Base-by-base conservation (phyloP, 1,140 invertebrate genomes). In the Trinorchestia longiramus region DNA sequence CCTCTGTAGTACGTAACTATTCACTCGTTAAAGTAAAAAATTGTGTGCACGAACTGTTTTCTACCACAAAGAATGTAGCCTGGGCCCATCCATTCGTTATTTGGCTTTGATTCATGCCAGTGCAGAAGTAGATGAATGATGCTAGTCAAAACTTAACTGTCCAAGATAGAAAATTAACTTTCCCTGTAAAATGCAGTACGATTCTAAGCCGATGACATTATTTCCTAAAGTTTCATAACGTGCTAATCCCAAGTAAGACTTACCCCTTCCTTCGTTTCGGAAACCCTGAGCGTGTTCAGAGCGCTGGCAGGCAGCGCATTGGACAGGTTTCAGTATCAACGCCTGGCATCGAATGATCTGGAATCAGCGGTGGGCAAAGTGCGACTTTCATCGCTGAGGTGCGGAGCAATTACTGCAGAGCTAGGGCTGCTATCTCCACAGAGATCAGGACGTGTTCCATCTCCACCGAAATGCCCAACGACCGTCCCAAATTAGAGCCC, bases 251-350 rank as follows among this genome's bases (percentile, higher is more conserved):
- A 77, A 77, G 28, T 77, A 77, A 11, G 62, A 77, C 1, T 77
- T 77, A 23, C 62, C 15, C 28, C 62, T 77, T 36, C 62, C 62
- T 77, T 28, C 62, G 8, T 77, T 77, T 36, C 11, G 62, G 28
- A 77, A 77, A 23, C 62, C 62, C 15, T 77, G 28, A 19, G 15
- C 62, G 62, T 36, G 62, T 53, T 19, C 47, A 53, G 47, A 19
- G 47, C 47, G 47, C 47, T 53, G 47, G 47, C 47, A n/a, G n/a
- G n/a, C n/a, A n/a, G n/a, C n/a, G 47, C 47, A 19, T 53, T 53
- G 88, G 88, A 91, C 88, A 91, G 88, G 88, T 91, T 91, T 91
- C 43, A 36, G 88, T 91, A 91, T 91, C 88, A 91, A 91, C 28
- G 4, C 36, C 28, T 42, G 41, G 11, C 4, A 91, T 91, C 88